These are phyloP conservation scores for Pristiophorus japonicus DNA, from an alignment of 2,113 vertebrate genomes.

Conservation along the genomic window DNA sequence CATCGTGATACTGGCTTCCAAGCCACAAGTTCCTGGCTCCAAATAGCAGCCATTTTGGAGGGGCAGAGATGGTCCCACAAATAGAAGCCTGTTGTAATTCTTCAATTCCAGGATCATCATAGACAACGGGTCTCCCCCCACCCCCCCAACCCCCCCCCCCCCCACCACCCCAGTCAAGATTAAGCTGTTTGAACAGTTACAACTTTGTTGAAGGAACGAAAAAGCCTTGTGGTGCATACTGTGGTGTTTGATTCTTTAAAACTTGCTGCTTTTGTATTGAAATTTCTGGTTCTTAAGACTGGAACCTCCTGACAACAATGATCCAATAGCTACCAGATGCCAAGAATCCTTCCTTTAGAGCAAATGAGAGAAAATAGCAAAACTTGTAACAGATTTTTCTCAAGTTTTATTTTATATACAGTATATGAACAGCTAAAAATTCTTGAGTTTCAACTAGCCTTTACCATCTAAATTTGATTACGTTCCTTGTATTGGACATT, in stretches of 20 bases:
- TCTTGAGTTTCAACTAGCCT: constrained; percentile 19
- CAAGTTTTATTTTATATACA: constrained; percentile 34
- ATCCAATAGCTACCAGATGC: background rate
- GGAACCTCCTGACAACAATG: background rate
- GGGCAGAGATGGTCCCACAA: constrained; percentile 13
- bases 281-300: background rate
- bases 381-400: background rate
- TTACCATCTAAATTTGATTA: background rate
- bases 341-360: background rate
- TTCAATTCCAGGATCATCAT: background rate
- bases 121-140: no score
- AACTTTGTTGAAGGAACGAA: background rate
- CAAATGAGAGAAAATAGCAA: background rate
- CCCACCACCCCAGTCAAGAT: no score
- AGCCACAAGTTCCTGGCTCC: background rate
- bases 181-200: background rate
- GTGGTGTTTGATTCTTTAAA: background rate
- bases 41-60: background rate
- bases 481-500: background rate
- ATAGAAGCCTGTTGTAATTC: background rate
- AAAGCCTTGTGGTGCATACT: background rate
- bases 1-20: background rate
- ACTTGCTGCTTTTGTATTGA: background rate
- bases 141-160: no score
- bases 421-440: constrained; percentile 36